Base-by-base conservation (phyloP, 2,888 invertebrate species). In the Scaptomyza reducta region DNA sequence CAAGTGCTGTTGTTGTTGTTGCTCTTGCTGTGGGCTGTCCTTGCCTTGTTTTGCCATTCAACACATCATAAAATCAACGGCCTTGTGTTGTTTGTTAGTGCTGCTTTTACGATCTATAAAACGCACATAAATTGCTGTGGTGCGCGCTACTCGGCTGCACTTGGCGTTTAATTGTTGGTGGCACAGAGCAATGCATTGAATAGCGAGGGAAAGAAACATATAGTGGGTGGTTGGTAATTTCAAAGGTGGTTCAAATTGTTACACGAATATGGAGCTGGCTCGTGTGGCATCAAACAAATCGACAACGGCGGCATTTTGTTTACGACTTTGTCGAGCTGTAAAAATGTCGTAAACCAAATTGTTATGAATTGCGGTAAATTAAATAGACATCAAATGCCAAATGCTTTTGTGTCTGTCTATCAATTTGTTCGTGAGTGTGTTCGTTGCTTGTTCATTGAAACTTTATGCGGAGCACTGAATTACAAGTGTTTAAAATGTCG, bases 281-380 rank as follows among this genome's bases (percentile, higher is more conserved):
- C 58, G 57, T 71, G 73, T 35, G 38, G 44, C 77, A 64, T 74
- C 63, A 69, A 69, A 71, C 82, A 77, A 84, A 84, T 85, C 70
- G 82, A 61, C 70, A 38, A 53, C 1, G 22, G 3, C 22, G 22
- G 3, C 22, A 22, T 22, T 22, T 22, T 22, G 22, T 87, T 82
- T 85, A 82, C 87, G 75, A 72, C 77, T 59, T 61, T 68, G 69
- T 67, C 62, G 51, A 71, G 87, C 70, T 82, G 79, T 82, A 86
- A 82, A 87, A 89, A 85, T 77, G 89, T 86, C 89, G 89, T 87
- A 87, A 87, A 87, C 74, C 66, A 79, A 88, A 87, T 89, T 89
- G 88, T 89, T 87, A 87, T 87, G 86, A 82, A 89, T 87, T 87
- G 88, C 60, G 74, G 74, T 68, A 76, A 89, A 87, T 87, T 87